Conservation (phyloP, 2,888 invertebrate genomes). For the Lobophora halterata region DNA sequence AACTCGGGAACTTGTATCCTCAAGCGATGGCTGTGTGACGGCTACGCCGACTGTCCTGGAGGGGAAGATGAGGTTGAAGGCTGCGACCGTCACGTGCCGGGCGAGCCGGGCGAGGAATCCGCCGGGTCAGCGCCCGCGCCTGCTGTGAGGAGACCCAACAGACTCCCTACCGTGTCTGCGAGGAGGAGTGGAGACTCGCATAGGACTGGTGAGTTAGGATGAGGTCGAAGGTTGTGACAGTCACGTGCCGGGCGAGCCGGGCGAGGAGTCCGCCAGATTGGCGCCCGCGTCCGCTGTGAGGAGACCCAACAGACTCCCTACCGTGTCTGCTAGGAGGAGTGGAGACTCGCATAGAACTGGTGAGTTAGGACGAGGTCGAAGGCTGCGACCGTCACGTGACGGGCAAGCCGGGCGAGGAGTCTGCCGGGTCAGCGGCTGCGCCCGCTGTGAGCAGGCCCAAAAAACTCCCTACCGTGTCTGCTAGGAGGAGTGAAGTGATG, state of each 20-base stretch:
- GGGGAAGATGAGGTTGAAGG: conserved; percentile 62
- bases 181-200: conserved; percentile 20
- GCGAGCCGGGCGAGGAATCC: conserved; percentile 58
- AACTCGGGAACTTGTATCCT: conserved; percentile 61
- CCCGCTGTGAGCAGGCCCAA: conserved; percentile 56
- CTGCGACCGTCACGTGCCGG: conserved; percentile 25
- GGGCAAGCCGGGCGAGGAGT: conserved; percentile 56
- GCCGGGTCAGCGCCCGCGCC: conserved; percentile 69
- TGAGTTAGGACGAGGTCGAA: conserved; percentile 19
- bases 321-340: conserved; percentile 11
- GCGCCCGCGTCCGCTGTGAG: conserved; percentile 62
- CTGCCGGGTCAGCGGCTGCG: conserved; percentile 66
- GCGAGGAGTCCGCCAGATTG: conserved; percentile 65
- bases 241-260: conserved; percentile 39
- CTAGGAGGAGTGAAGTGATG: too few relatives aligned
- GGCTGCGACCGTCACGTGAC: conserved; percentile 27
- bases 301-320: conserved; percentile 47
- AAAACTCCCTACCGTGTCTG: conserved; percentile 32
- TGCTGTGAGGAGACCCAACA: conserved; percentile 52
- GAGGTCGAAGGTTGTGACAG: conserved; percentile 42
- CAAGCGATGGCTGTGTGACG: conserved; percentile 72
- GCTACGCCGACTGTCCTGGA: conserved; percentile 67
- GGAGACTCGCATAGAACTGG: conserved; percentile 15
- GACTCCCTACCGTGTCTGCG: conserved; percentile 30
- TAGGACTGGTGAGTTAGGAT: conserved; percentile 40